phyloP scores from a whole-genome alignment of 2,888 invertebrate genomes.

The Phymatocera aterrima region DNA sequence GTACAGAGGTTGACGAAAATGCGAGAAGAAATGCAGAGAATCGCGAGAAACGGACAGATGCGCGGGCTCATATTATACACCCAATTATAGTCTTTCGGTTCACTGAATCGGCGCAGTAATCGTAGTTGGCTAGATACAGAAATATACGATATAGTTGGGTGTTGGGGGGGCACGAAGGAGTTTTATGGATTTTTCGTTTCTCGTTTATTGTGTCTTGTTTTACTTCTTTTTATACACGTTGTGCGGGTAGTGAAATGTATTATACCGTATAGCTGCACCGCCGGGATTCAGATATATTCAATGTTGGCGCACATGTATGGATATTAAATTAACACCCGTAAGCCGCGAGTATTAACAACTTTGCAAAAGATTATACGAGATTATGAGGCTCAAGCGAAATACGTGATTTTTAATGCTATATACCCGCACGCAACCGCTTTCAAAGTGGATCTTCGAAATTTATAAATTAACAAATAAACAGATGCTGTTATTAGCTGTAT shows the following conservation, averaged over 20 bases:
- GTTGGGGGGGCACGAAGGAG: constrained; percentile 56
- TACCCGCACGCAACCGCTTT: constrained; percentile 21
- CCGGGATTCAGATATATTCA: constrained; percentile 74
- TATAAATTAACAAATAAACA: background rate
- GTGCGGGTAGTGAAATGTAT: constrained; percentile 64
- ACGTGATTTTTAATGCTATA: constrained; percentile 74
- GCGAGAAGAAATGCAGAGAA: no score
- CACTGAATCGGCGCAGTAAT: no score
- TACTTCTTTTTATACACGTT: no score
- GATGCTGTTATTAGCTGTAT: background rate
- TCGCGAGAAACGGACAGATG: no score
- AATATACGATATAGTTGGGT: background rate
- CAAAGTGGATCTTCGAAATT: constrained; percentile 35
- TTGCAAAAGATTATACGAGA: constrained; percentile 75
- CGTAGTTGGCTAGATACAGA: background rate
- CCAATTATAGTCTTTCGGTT: no score
- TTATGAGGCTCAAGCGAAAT: constrained; percentile 75
- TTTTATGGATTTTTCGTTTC: constrained; percentile 70
- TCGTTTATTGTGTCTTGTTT: constrained; percentile 55
- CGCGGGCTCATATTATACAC: no score
- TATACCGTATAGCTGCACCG: constrained; percentile 48
- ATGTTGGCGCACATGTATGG: constrained; percentile 75
- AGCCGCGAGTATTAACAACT: constrained; percentile 75
- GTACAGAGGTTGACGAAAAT: no score
- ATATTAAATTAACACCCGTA: constrained; percentile 75